Conservation (phyloP, 2,797 vertebrate genomes). For the Thripadectes ignobilis region DNA sequence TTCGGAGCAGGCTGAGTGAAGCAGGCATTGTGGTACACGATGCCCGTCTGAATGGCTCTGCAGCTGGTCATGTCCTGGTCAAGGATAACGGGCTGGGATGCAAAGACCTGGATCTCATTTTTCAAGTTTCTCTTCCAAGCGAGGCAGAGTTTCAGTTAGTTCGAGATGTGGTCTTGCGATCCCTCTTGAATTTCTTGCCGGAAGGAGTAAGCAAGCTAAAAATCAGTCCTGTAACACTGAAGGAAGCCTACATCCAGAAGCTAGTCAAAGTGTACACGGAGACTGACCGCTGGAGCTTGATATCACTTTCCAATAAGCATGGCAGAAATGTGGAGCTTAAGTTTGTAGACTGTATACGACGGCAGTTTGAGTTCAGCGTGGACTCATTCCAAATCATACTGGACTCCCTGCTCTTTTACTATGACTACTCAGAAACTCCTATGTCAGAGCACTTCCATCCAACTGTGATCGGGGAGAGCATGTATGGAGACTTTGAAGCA, state of each 20-base stretch:
- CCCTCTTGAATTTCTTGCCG: slow-evolving; percentile 93
- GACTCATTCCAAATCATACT: slow-evolving; percentile 98
- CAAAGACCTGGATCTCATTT: slow-evolving; percentile 97
- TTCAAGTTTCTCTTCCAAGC: slow-evolving; percentile 88
- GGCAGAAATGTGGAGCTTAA: slow-evolving; percentile 97
- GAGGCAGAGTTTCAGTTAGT: slow-evolving; percentile 90
- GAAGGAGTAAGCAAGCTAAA: slow-evolving; percentile 94
- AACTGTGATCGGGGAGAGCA: slow-evolving; percentile 87
- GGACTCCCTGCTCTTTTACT: slow-evolving; percentile 90
- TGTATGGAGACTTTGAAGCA: slow-evolving; percentile 90
- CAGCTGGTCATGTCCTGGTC: slow-evolving; percentile 93
- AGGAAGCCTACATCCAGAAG: slow-evolving; percentile 96
- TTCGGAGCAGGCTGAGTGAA: slow-evolving; percentile 83
- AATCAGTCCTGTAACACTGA: slow-evolving; percentile 90
- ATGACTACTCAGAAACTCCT: slow-evolving; percentile 80
- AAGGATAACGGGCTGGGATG: slow-evolving; percentile 94
- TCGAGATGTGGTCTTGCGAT: slow-evolving; percentile 90
- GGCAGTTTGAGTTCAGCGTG: slow-evolving; percentile 98
- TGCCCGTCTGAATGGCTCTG: slow-evolving; percentile 92
- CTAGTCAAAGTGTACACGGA: slow-evolving; percentile 95
- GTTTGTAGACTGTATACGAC: slow-evolving; percentile 92
- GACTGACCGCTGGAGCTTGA: slow-evolving; percentile 95
- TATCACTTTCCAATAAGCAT: slow-evolving; percentile 95
- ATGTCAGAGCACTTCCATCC: slow-evolving; percentile 88
- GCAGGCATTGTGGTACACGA: slow-evolving; percentile 88